A percentile compares a stretch with the other conserved stretches of the same genome.
These are phyloP conservation scores for Pygocentrus nattereri DNA, from an alignment of 2,797 vertebrate species.

Conservation along the genomic window DNA sequence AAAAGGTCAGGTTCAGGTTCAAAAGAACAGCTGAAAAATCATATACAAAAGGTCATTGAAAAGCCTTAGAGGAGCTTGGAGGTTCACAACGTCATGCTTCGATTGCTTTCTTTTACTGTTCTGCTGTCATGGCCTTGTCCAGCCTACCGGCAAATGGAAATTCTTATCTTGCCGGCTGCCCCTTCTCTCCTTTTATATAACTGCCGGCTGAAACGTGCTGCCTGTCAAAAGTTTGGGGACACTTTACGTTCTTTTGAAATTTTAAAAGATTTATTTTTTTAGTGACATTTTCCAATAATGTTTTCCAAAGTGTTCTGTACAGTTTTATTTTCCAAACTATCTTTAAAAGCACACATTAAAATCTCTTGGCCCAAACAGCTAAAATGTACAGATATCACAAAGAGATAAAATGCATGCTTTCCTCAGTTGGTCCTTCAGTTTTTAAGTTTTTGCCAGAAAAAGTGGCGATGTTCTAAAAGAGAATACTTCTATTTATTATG, in stretches of 20 bases:
- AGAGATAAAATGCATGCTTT: background rate
- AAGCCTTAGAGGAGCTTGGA: slow-evolving; percentile 28
- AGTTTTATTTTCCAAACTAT: background rate
- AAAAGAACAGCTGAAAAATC: slow-evolving; percentile 35
- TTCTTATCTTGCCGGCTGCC: slow-evolving; percentile 33
- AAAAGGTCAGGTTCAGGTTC: slow-evolving; percentile 41
- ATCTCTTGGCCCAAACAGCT: background rate
- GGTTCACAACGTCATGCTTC: slow-evolving; percentile 37
- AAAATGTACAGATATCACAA: background rate
- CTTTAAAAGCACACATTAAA: background rate
- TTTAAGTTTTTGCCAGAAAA: background rate
- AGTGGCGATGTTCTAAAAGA: background rate
- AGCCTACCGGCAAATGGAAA: slow-evolving; percentile 47
- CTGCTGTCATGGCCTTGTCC: slow-evolving; percentile 33
- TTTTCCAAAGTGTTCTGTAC: background rate
- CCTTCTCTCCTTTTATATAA: slow-evolving; percentile 36
- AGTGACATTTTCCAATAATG: background rate
- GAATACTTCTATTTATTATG: background rate
- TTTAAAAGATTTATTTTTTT: background rate
- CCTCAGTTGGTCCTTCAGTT: too few relatives aligned
- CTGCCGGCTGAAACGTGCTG: slow-evolving; percentile 44
- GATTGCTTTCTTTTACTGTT: slow-evolving; percentile 21
- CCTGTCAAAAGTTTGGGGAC: background rate
- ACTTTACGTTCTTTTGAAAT: background rate
- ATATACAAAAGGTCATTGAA: slow-evolving; percentile 37